Percentiles rank a stretch among this genome's conserved stretches.
Conservation (phyloP, 2,888 invertebrate genomes). For the Hypselothyrea guttata region DNA sequence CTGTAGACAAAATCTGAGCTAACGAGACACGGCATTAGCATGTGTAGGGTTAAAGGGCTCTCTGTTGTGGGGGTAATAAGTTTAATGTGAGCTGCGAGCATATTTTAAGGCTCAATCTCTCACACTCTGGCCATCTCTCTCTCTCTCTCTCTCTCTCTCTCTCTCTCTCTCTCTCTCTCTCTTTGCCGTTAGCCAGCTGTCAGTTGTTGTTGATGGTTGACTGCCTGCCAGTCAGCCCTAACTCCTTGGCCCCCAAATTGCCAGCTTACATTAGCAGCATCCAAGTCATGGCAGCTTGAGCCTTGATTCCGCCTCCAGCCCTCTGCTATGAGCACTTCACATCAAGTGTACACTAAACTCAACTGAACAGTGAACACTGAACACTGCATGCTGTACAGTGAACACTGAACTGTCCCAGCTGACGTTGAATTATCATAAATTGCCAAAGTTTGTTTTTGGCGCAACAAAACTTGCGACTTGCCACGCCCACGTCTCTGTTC, state of each 20-base stretch:
- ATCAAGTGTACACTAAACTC: slow-evolving; percentile 40
- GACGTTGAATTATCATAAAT: slow-evolving; percentile 81
- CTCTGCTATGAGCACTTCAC: slow-evolving; percentile 25
- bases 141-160: not conserved
- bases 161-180: slow-evolving; percentile 5
- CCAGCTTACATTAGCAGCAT: slow-evolving; percentile 58
- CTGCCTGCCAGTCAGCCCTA: slow-evolving; percentile 35
- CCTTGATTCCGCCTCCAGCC: slow-evolving; percentile 26
- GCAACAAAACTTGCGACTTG: slow-evolving; percentile 64
- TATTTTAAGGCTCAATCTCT: slow-evolving; percentile 56
- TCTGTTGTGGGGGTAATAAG: slow-evolving; percentile 62
- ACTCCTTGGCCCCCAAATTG: slow-evolving; percentile 12
- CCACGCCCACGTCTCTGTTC: slow-evolving; percentile 15
- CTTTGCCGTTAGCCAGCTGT: slow-evolving; percentile 68
- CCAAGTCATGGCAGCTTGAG: slow-evolving; percentile 30
- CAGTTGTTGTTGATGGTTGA: slow-evolving; percentile 69
- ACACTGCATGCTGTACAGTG: slow-evolving; percentile 38
- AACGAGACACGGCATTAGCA: slow-evolving; percentile 46
- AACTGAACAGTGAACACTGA: slow-evolving; percentile 16
- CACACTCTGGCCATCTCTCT: too few species aligned
- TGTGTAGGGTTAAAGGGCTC: slow-evolving; percentile 13
- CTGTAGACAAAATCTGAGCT: slow-evolving; percentile 65
- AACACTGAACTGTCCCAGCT: slow-evolving; percentile 78
- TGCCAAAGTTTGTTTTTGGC: slow-evolving; percentile 77
- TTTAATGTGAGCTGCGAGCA: slow-evolving; percentile 76